These are phyloP conservation scores for Bimastos eiseni DNA, from an alignment of 2,888 invertebrate species.

Conservation along the genomic window DNA sequence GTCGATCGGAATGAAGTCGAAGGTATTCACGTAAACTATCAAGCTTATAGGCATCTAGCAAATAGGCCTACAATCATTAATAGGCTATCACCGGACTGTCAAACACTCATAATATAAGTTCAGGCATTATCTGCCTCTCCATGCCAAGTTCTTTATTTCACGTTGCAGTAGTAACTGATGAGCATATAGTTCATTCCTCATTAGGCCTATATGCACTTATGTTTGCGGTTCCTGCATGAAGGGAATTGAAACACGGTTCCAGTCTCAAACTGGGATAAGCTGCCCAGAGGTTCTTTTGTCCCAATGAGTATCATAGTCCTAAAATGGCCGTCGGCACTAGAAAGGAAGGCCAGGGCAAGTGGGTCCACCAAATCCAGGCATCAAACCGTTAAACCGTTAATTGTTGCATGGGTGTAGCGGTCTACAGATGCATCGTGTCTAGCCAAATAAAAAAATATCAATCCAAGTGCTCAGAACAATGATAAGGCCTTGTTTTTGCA, in stretches of 20 bases:
- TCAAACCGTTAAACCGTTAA: background rate
- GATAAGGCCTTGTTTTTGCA: too few species aligned
- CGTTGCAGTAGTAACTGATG: background rate
- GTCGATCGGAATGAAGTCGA: background rate
- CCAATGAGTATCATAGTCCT: too few species aligned
- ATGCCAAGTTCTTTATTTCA: too few species aligned
- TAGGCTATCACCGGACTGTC: background rate
- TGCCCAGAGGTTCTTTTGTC: too few species aligned
- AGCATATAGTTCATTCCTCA: background rate
- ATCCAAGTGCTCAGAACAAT: too few species aligned
- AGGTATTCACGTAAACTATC: background rate
- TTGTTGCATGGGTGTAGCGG: background rate
- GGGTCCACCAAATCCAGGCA: background rate
- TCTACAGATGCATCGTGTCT: too few species aligned
- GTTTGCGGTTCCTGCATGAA: background rate
- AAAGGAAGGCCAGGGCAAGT: background rate
- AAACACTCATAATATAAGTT: too few species aligned
- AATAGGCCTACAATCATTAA: too few species aligned
- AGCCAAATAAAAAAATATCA: too few species aligned
- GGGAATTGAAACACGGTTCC: background rate
- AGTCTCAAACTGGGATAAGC: background rate
- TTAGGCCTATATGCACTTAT: background rate
- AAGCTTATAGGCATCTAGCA: background rate
- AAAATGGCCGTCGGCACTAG: background rate
- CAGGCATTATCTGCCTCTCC: too few species aligned